Evolutionary conservation across 2,113 vertebrate species (phyloP), one percentile per base, ranked within the genome.

Genomic region (Chelonoidis abingdonii): DNA sequence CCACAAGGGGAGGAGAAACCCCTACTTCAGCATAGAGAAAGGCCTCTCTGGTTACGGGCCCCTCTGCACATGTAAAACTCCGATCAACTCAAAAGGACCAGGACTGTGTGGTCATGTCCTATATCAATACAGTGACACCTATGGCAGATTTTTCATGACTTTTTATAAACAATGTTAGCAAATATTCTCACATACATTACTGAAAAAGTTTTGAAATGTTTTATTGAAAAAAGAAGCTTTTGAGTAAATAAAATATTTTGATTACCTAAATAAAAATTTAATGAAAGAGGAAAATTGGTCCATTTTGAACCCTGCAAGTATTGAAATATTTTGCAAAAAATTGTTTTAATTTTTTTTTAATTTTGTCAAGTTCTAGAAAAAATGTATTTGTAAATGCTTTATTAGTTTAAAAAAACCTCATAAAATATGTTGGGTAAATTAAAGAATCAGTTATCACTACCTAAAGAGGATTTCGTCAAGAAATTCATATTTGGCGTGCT

Each of bases 321-420:
- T 6, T 29, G 57, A 35, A 65, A 65, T 65, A 65, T 65, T 65
- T 35, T 65, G 62, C 29, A 65, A 35, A 65, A n/a, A n/a, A 8
- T 53, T 19, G 6, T 35, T 65, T 65, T n/a, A 17, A 35, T 31
- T 65, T 65, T 65, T 44, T 44, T 44, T 44, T 6, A 44, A 44
- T 44, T 44, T 65, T 14, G 19, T 65, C 31, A 16, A 19, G 14
- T 35, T 65, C 59, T n/a, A 65, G 31, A 65, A 65, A n/a, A 65
- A 75, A 38, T 44, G 3, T 41, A 88, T 22, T 59, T 84, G 54
- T 12, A 11, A 81, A 29, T 1, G 44, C 3, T 57, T 83, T 17
- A 0, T 0, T 1, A 1, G 56, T 6, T 62, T 78, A 91, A 86
- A 53, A 53, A 2, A 0, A 1, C 65, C 10, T 41, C 83, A 59